Conservation (phyloP, 2,113 vertebrate species). For the Ariopsis seemanni region DNA sequence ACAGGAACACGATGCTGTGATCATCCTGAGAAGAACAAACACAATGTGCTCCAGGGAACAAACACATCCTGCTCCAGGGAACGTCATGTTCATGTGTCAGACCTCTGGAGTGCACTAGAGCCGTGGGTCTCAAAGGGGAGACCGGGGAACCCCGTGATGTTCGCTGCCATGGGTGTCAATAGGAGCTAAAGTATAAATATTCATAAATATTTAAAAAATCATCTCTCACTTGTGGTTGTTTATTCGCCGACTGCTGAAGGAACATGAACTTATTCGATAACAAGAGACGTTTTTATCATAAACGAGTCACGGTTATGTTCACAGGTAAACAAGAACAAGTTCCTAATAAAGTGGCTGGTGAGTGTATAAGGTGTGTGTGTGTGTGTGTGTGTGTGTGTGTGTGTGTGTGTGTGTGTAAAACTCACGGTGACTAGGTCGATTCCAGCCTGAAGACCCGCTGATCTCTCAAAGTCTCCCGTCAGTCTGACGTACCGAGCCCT, state of each 20-base stretch:
- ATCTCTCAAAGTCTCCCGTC: conserved; percentile 88
- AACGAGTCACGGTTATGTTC: too few relatives aligned
- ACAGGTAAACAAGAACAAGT: too few relatives aligned
- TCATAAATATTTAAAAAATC: too few relatives aligned
- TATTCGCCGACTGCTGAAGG: too few relatives aligned
- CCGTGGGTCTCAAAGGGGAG: not conserved
- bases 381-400: not conserved
- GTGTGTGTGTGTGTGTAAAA: not conserved
- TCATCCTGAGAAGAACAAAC: conserved; percentile 75
- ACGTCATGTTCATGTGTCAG: not conserved
- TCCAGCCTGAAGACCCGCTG: conserved; percentile 91
- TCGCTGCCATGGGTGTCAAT: not conserved
- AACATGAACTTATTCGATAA: too few relatives aligned
- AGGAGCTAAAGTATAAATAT: too few relatives aligned
- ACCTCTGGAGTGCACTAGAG: not conserved
- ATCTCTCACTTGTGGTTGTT: too few relatives aligned
- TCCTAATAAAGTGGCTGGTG: too few relatives aligned
- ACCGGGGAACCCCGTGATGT: not conserved
- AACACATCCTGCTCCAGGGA: not conserved
- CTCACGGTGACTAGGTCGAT: conserved; percentile 83
- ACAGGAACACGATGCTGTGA: conserved; percentile 95
- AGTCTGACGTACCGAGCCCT: conserved; percentile 86
- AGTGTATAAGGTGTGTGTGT: not conserved
- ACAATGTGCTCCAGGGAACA: not conserved
- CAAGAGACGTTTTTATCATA: too few relatives aligned